Conservation (phyloP, 1,140 invertebrate genomes). For the Araneus ventricosus region DNA sequence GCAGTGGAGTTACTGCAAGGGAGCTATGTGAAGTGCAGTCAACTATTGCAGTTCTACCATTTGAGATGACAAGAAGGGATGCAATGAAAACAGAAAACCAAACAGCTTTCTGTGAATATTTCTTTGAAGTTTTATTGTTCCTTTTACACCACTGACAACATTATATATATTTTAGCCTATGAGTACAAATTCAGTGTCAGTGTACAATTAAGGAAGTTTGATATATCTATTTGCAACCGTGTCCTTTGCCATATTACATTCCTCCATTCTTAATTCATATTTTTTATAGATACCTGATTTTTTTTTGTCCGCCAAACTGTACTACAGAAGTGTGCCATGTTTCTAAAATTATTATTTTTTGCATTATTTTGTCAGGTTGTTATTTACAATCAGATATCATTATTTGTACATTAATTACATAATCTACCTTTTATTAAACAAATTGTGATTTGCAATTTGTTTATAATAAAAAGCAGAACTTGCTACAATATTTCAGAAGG, state of each 20-base stretch:
- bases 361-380: no score
- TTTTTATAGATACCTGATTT: slow-evolving; percentile 21
- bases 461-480: no score
- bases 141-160: neutral
- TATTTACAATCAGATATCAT: no score
- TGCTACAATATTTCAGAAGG: no score
- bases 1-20: neutral
- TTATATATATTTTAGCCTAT: neutral
- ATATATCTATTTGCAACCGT: neutral
- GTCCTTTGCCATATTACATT: neutral
- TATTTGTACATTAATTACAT: no score
- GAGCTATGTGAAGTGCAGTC: slow-evolving; percentile 20
- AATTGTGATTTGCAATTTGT: no score
- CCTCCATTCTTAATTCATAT: no score
- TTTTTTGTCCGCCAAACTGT: no score
- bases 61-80: neutral
- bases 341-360: neutral
- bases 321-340: neutral
- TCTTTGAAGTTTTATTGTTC: neutral
- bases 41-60: slow-evolving; percentile 34
- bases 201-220: neutral
- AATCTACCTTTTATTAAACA: no score
- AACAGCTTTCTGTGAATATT: neutral
- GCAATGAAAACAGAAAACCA: neutral
- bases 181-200: neutral